Conservation (phyloP, 2,888 invertebrate species). For the Melanotus villosus region DNA sequence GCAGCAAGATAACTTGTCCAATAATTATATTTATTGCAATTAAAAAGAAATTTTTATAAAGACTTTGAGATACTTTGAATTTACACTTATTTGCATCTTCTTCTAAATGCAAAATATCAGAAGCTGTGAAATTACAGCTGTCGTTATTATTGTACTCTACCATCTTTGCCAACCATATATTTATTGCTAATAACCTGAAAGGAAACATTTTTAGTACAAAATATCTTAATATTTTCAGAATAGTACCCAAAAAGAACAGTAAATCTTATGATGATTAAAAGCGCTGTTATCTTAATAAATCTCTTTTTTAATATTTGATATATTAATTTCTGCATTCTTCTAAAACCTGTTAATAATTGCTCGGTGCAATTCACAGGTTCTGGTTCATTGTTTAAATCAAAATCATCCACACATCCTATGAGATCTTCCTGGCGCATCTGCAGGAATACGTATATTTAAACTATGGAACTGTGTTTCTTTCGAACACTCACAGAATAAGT, state of each 20-base stretch:
- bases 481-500: conserved; percentile 63
- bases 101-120: conserved; percentile 49
- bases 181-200: conserved; percentile 48
- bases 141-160: conserved; percentile 28
- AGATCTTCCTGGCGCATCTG: conserved; percentile 53
- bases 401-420: conserved; percentile 52
- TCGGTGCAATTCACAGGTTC: conserved; percentile 40
- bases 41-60: conserved; percentile 49
- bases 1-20: conserved; percentile 48
- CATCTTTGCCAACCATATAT: conserved; percentile 51
- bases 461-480: no score
- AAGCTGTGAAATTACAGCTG: conserved; percentile 41
- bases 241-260: conserved; percentile 54
- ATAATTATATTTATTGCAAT: conserved; percentile 44
- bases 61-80: conserved; percentile 24
- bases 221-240: background rate
- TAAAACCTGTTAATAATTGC: background rate
- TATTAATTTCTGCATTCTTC: conserved; percentile 46
- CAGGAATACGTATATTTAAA: no score
- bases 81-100: conserved; percentile 33
- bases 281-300: conserved; percentile 49
- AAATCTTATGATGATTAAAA: conserved; percentile 52
- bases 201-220: background rate
- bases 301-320: conserved; percentile 51
- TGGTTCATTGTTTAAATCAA: conserved; percentile 50